These are phyloP conservation scores for Mormyrus iriodes DNA, from an alignment of 2,113 vertebrate species.

Conservation along the genomic window DNA sequence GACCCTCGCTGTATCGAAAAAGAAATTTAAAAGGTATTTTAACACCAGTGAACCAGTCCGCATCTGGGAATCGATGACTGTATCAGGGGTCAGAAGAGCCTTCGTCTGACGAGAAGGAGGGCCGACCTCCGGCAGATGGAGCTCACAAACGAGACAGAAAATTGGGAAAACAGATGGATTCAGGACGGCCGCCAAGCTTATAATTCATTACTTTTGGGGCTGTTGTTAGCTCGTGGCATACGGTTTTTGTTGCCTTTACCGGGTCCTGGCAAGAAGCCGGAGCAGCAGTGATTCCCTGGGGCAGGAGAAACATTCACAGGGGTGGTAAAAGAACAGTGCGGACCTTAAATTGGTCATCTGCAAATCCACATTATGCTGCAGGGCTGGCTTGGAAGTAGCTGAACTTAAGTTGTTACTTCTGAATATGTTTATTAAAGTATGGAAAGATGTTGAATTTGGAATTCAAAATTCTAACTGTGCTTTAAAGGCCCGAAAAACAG, in stretches of 20 bases:
- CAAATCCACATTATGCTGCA: not conserved
- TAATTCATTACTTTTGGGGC: slow-evolving; percentile 15
- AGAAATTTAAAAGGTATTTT: not conserved
- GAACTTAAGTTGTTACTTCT: not conserved
- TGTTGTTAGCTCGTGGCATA: not conserved
- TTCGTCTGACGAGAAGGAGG: not conserved
- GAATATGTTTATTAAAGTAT: not conserved
- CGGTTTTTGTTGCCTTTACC: not conserved
- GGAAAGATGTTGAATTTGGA: not conserved
- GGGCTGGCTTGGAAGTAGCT: not conserved
- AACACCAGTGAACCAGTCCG: not conserved
- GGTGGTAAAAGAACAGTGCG: not conserved
- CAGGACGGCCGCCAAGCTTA: not conserved
- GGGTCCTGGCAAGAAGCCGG: not conserved
- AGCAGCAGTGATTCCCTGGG: not conserved
- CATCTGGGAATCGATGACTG: not conserved
- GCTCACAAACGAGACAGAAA: not conserved
- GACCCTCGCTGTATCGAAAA: not conserved
- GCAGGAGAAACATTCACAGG: not conserved
- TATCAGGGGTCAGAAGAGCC: not conserved
- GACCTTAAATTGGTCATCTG: not conserved
- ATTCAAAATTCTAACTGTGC: not conserved
- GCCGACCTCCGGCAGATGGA: not conserved
- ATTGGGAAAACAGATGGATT: not conserved
- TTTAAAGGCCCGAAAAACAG: not conserved